These are phyloP conservation scores for Dasypolia templi DNA, from an alignment of 2,888 invertebrate species.

Conservation along the genomic window DNA sequence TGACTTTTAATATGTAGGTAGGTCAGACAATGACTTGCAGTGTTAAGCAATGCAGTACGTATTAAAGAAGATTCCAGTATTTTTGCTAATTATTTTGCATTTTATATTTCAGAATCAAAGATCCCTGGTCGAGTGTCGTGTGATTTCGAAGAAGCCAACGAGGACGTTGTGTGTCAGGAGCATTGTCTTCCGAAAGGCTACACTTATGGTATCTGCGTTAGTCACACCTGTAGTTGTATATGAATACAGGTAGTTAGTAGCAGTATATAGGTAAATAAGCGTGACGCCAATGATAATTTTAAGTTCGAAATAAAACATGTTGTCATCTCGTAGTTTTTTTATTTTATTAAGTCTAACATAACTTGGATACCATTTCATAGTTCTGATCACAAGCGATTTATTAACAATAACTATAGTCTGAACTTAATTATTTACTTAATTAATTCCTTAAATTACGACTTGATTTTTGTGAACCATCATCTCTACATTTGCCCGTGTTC, in stretches of 20 bases:
- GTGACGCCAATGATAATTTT: slow-evolving; percentile 48
- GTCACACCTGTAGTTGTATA: slow-evolving; percentile 82
- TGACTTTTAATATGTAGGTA: background rate
- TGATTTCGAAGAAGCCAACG: slow-evolving; percentile 77
- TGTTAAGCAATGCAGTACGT: background rate
- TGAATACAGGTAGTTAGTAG: slow-evolving; percentile 63
- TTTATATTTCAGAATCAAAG: slow-evolving; percentile 66
- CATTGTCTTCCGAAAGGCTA: slow-evolving; percentile 87
- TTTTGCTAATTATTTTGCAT: background rate
- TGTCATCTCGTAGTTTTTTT: slow-evolving; percentile 21
- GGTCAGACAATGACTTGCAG: slow-evolving; percentile 33
- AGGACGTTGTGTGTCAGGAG: slow-evolving; percentile 78
- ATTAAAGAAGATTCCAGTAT: background rate
- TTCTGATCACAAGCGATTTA: slow-evolving; percentile 37
- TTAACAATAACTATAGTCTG: slow-evolving; percentile 28
- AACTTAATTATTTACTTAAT: slow-evolving; percentile 8
- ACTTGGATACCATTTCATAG: slow-evolving; percentile 31
- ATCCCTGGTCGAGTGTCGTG: slow-evolving; percentile 75
- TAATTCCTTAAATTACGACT: slow-evolving; percentile 36
- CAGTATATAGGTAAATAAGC: background rate
- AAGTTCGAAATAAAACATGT: slow-evolving; percentile 50
- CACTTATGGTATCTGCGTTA: slow-evolving; percentile 82
- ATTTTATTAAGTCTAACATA: slow-evolving; percentile 28
- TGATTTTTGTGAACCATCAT: slow-evolving; percentile 18
- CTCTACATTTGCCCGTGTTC: slow-evolving; percentile 1